phyloP scores from a whole-genome alignment of 2,797 vertebrate genomes.

The Anguilla megastoma region DNA sequence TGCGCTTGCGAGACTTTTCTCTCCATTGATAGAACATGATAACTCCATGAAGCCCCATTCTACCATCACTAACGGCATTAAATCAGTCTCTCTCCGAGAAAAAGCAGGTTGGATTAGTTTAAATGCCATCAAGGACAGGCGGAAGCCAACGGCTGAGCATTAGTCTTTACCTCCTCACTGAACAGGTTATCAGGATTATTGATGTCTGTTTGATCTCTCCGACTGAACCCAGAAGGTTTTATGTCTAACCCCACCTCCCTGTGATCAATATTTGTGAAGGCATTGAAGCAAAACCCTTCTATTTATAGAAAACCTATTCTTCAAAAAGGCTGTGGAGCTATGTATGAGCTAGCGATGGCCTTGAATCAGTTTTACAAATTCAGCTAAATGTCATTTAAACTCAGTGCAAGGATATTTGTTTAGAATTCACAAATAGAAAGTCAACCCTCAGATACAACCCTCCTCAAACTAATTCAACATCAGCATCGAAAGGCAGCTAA shows the following conservation, averaged over 20 bases:
- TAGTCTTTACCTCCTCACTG: background rate
- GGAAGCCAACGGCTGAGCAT: slow-evolving; percentile 6
- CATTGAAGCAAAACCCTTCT: slow-evolving; percentile 18
- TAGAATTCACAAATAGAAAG: too few species aligned
- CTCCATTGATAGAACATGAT: background rate
- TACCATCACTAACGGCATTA: background rate
- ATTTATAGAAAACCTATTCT: background rate
- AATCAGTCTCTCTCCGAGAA: background rate
- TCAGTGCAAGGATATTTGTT: too few species aligned
- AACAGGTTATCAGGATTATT: background rate
- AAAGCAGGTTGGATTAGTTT: background rate
- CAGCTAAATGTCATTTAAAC: too few species aligned
- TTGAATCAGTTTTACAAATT: too few species aligned
- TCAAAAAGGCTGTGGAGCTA: background rate
- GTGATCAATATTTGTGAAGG: slow-evolving; percentile 9
- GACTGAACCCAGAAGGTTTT: background rate
- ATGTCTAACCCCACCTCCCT: background rate
- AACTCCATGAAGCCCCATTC: background rate
- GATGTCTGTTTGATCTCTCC: slow-evolving; percentile 22
- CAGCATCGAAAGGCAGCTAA: too few species aligned
- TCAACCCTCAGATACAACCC: too few species aligned
- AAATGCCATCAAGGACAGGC: background rate
- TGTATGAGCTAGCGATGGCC: too few species aligned
- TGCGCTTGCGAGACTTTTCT: background rate
- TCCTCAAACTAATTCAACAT: too few species aligned